Conservation (phyloP, 2,888 invertebrate species). For the Hesperia comma region DNA sequence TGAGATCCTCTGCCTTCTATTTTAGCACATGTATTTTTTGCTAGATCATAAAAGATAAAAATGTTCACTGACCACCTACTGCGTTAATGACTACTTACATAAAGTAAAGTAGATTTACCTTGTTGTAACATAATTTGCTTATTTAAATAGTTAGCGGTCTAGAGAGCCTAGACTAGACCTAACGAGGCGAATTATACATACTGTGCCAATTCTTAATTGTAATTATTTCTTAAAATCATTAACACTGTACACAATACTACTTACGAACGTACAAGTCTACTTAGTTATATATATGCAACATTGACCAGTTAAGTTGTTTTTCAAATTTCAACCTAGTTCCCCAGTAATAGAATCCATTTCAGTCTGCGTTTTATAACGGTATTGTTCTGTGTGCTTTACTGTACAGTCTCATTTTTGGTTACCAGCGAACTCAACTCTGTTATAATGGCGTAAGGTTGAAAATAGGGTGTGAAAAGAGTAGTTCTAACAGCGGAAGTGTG, state of each 20-base stretch:
- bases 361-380: constrained; percentile 19
- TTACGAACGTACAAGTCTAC: constrained; percentile 21
- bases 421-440: constrained; percentile 37
- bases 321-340: not conserved
- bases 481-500: constrained; percentile 51
- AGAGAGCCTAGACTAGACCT: constrained; percentile 26
- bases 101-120: not conserved
- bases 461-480: constrained; percentile 10
- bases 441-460: constrained; percentile 17
- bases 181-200: constrained; percentile 43
- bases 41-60: not conserved
- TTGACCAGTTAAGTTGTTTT: constrained; percentile 10
- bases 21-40: too few relatives aligned
- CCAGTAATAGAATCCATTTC: constrained; percentile 7
- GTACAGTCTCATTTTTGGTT: constrained; percentile 27
- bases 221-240: constrained; percentile 48
- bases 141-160: constrained; percentile 24
- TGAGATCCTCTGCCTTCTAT: too few relatives aligned
- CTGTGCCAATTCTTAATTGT: constrained; percentile 47
- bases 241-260: constrained; percentile 40
- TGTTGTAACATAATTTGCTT: not conserved
- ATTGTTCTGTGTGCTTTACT: constrained; percentile 36
- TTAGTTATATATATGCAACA: constrained; percentile 29
- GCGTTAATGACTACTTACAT: not conserved
- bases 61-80: not conserved